Evolutionary conservation across 1,140 invertebrate genomes (phyloP), one percentile per base, ranked within the genome.

Genomic region (Drosophila sucinea): DNA sequence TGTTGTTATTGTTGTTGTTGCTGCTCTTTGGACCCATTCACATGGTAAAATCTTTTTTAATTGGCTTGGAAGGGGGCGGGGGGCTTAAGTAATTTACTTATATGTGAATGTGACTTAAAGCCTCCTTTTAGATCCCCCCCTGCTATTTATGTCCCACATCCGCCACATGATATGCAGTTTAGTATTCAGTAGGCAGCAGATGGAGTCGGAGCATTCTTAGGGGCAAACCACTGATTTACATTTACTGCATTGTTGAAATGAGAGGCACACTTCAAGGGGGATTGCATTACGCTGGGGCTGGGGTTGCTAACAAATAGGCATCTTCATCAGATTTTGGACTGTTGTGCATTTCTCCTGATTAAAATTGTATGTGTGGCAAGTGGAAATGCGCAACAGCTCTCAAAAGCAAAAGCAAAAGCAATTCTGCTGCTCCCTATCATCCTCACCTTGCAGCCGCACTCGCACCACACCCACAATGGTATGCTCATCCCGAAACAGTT

Each of bases 331-430:
- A 54, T 62, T 54, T 17, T 67, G 51, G 55, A 60, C 55, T 62
- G 57, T 63, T 54, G 57, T 67, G 64, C 65, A 70, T 83, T 82
- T 79, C 67, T 56, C 74, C 67, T 70, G 76, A 79, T 86, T 82
- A 67, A 67, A 68, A 86, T 77, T 79, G 67, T 69, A 87, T 67
- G 67, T 75, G 68, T 47, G 69, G 74, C 66, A 72, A 73, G 65
- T 60, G 77, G 38, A 61, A 71, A 60, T 57, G 65, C 54, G 61
- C 65, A 64, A 72, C 70, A 73, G 35, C 56, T 41, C 6, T 6
- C 38, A n/a, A n/a, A 41, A 41, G 58, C 70, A n/a, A n/a, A 41
- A 41, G 58, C 70, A 74, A 64, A 60, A 54, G 70, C 47, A 56
- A 17, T 7, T 30, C 47, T 17, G 17, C 17, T 17, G 17, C 17